Evolutionary conservation across 2,888 invertebrate genomes (phyloP).

Genomic region (Temnothorax ravouxi): DNA sequence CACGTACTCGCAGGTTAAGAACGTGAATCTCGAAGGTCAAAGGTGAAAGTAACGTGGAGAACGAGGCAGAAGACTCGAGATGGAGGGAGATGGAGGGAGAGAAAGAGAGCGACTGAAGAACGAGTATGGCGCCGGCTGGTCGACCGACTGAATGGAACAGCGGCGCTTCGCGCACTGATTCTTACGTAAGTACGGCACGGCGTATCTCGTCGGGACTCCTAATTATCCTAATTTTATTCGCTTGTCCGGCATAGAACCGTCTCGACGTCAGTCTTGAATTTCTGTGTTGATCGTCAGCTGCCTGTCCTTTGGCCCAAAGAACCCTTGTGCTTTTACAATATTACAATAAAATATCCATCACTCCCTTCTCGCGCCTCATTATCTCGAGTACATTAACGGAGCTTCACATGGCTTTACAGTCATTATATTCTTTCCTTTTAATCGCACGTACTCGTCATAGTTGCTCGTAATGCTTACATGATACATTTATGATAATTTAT

Average conservation of each 20-base stretch:
- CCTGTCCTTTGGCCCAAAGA: slow-evolving; percentile 7
- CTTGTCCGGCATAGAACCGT: slow-evolving; percentile 61
- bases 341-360: not conserved
- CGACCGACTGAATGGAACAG: slow-evolving; percentile 67
- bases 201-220: slow-evolving; percentile 58
- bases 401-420: not conserved
- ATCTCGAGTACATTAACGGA: slow-evolving; percentile 8
- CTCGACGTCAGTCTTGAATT: slow-evolving; percentile 47
- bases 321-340: not conserved
- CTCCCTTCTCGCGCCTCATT: not conserved
- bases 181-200: slow-evolving; percentile 68
- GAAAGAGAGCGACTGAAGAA: slow-evolving; percentile 40
- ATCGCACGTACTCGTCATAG: not conserved
- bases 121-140: slow-evolving; percentile 62
- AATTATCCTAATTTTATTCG: slow-evolving; percentile 74
- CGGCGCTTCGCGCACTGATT: slow-evolving; percentile 74
- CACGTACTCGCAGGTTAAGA: slow-evolving; percentile 43
- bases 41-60: slow-evolving; percentile 69
- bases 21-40: slow-evolving; percentile 67
- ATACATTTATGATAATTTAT: not conserved
- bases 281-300: slow-evolving; percentile 52
- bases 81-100: not conserved
- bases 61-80: slow-evolving; percentile 18
- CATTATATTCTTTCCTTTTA: slow-evolving; percentile 23
- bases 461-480: not conserved